A percentile compares a stretch with the other conserved stretches of the same genome.
These are phyloP conservation scores for Chunga burmeisteri DNA, from an alignment of 2,113 vertebrate genomes.

Conservation along the genomic window DNA sequence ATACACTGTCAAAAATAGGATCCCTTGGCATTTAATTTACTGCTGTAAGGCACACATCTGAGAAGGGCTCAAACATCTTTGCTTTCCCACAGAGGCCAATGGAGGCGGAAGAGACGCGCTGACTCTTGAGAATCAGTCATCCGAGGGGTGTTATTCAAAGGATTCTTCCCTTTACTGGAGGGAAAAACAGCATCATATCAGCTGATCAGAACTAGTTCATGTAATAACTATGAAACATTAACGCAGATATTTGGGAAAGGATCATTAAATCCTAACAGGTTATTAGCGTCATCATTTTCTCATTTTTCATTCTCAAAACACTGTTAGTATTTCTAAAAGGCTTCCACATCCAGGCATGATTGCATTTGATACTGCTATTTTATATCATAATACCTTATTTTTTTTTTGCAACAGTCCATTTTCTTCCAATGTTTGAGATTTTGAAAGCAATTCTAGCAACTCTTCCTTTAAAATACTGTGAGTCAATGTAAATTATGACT, in stretches of 20 bases:
- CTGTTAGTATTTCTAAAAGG: not conserved
- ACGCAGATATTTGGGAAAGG: not conserved
- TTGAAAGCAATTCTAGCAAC: conserved; percentile 2
- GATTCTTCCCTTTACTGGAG: conserved; percentile 1
- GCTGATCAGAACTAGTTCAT: not conserved
- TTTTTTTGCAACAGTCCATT: not conserved
- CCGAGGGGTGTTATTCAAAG: not conserved
- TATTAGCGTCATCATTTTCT: not conserved
- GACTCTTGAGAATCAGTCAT: not conserved
- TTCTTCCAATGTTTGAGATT: not conserved
- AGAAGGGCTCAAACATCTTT: not conserved
- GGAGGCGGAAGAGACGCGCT: not conserved
- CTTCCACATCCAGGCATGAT: not conserved
- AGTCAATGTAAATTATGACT: not conserved
- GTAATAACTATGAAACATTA: not conserved
- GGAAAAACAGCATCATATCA: conserved; percentile 6
- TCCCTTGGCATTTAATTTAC: not conserved
- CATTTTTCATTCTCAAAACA: conserved; percentile 12
- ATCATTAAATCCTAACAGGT: not conserved
- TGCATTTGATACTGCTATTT: not conserved
- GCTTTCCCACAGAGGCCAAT: not conserved
- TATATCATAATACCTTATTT: not conserved
- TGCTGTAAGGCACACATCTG: not conserved
- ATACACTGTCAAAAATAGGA: not conserved
- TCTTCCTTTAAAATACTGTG: not conserved